Conservation (phyloP, 2,113 vertebrate species). For the Paedocypris sp. region DNA sequence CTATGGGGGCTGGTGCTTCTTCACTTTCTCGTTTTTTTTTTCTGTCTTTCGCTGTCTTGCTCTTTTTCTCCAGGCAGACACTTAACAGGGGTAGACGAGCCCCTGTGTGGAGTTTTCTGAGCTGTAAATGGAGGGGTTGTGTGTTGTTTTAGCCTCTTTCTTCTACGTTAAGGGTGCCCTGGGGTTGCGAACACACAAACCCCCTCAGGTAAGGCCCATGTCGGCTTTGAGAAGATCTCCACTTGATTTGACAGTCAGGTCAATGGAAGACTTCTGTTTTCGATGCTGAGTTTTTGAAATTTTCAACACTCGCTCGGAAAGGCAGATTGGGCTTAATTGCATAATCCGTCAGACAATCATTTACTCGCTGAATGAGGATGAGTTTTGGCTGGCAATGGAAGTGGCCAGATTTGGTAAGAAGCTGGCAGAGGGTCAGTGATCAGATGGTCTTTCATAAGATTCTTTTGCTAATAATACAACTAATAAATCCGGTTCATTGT, state of each 20-base stretch:
- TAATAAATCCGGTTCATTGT: constrained; percentile 35
- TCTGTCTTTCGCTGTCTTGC: constrained; percentile 29
- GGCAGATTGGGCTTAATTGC: constrained; percentile 63
- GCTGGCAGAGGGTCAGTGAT: constrained; percentile 49
- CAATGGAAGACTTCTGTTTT: constrained; percentile 40
- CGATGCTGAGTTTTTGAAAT: constrained; percentile 36
- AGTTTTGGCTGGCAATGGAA: constrained; percentile 53
- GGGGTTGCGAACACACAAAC: constrained; percentile 45
- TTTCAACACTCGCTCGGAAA: constrained; percentile 50
- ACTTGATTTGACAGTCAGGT: constrained; percentile 51
- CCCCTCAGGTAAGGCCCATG: constrained; percentile 39
- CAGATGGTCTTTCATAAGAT: constrained; percentile 36
- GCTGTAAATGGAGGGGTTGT: constrained; percentile 31
- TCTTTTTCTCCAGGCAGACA: constrained; percentile 37
- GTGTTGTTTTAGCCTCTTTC: constrained; percentile 35
- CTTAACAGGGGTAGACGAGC: constrained; percentile 41
- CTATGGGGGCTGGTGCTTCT: constrained; percentile 53
- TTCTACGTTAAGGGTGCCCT: constrained; percentile 33
- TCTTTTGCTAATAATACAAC: constrained; percentile 39
- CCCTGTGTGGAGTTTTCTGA: constrained; percentile 32
- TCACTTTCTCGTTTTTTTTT: constrained; percentile 32
- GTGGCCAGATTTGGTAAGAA: constrained; percentile 47
- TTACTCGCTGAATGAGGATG: constrained; percentile 58
- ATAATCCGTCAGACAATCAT: constrained; percentile 59
- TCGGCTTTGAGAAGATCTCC: constrained; percentile 48